Base-by-base conservation (phyloP, 2,888 invertebrate genomes). In the Agriopis marginaria region DNA sequence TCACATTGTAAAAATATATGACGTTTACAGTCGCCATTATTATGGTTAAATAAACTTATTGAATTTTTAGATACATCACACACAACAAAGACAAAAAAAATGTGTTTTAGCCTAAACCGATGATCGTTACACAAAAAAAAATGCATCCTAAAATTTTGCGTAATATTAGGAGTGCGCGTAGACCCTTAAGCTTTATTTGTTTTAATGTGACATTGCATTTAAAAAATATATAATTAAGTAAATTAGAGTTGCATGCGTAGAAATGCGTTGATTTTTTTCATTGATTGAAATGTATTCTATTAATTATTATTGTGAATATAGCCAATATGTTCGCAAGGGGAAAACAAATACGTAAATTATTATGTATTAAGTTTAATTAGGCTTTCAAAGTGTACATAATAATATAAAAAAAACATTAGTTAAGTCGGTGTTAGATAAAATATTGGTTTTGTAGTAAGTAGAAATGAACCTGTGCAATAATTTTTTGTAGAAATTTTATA, bases 281-380 rank as follows among this genome's bases (percentile, higher is more conserved):
- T n/a, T n/a, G n/a, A n/a, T n/a, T n/a, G n/a, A n/a, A n/a, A n/a
- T 7, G 14, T 59, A 47, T 63, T 39, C 3, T 40, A 56, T 17
- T 60, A 32, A 32, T 62, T 70, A 49, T 14, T 47, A 53, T 32
- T 58, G 66, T 50, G 66, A n/a, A 44, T 50, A 54, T 53, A 61
- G 44, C 63, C 62, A 78, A 69, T 85, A 85, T 79, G 70, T 87
- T 87, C 86, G 84, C 84, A 90, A 89, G 91, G 92, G 93, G 92
- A 92, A 93, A 93, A 93, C 91, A 87, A 87, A 93, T 92, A 93
- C 93, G 93, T 93, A 92, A 89, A 78, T 32, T 49, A 72, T 71
- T 71, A 74, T 69, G 51, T 61, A 88, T 89, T 89, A 86, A 83
- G 83, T 88, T 87, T 42, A 85, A 55, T 56, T 72, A 73, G 67